Evolutionary conservation across 2,888 invertebrate species (phyloP).

Genomic region (Mythimna pallens): DNA sequence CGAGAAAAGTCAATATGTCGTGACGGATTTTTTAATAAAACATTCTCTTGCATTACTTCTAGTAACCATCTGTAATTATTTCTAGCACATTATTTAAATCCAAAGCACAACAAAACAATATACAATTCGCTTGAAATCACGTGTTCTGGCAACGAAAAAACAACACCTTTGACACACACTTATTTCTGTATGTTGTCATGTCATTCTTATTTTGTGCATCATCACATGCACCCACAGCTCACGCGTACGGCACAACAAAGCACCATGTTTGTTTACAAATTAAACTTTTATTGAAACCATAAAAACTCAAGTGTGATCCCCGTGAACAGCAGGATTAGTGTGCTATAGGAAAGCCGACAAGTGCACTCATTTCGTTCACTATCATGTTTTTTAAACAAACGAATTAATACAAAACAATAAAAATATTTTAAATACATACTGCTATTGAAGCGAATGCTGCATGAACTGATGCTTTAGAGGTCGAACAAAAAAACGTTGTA

Average conservation of each 20-base stretch:
- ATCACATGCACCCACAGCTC: conserved; percentile 14
- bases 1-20: background rate
- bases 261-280: conserved; percentile 48
- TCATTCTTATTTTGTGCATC: conserved; percentile 36
- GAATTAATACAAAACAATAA: conserved; percentile 9
- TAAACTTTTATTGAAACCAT: conserved; percentile 61
- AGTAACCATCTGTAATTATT: background rate
- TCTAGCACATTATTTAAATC: conserved; percentile 2
- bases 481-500: conserved; percentile 43
- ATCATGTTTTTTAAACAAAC: conserved; percentile 30
- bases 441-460: conserved; percentile 36
- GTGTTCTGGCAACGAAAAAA: conserved; percentile 31
- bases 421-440: conserved; percentile 50
- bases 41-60: background rate
- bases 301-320: conserved; percentile 50
- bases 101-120: conserved; percentile 2
- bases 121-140: conserved; percentile 13
- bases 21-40: background rate
- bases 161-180: conserved; percentile 17
- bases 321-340: conserved; percentile 55
- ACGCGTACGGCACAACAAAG: background rate
- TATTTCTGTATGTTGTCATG: conserved; percentile 25
- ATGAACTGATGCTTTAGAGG: conserved; percentile 36
- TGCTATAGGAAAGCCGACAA: conserved; percentile 60
- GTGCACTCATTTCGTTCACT: conserved; percentile 47